Percentiles rank a stretch among this genome's conserved stretches.
Evolutionary conservation across 2,113 vertebrate genomes (phyloP).

Genomic region (Numenius arquata): DNA sequence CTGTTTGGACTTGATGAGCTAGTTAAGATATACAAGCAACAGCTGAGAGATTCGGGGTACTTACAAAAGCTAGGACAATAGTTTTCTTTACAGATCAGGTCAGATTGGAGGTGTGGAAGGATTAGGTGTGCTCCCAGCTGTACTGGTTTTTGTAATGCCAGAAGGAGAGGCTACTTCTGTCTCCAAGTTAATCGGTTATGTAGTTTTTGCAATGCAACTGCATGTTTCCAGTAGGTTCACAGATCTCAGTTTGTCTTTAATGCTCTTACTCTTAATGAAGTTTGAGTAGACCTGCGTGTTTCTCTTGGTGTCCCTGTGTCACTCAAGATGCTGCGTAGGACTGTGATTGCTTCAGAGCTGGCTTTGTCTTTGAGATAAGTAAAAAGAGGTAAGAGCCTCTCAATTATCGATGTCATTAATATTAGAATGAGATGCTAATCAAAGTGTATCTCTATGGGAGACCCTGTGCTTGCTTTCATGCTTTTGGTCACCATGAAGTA

Average conservation of each 20-base stretch:
- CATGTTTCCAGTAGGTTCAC: neutral
- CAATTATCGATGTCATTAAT: neutral
- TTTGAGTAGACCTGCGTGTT: neutral
- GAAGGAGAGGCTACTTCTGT: neutral
- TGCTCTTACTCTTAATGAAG: neutral
- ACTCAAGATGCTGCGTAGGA: neutral
- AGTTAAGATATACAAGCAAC: neutral
- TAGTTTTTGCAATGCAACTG: neutral
- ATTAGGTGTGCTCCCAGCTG: neutral
- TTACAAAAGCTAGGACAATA: neutral
- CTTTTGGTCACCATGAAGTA: neutral
- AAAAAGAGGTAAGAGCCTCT: neutral
- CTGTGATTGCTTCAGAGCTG: neutral
- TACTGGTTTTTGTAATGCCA: rapidly evolving
- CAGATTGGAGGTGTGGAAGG: neutral
- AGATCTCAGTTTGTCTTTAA: neutral
- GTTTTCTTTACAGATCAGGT: neutral
- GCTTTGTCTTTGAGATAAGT: neutral
- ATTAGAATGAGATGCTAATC: neutral
- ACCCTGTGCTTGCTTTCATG: neutral
- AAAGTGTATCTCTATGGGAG: neutral
- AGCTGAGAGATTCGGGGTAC: neutral
- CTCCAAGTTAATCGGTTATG: neutral
- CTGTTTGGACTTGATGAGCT: neutral
- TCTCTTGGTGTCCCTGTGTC: neutral